These are phyloP conservation scores for Phenganax subtilis DNA, from an alignment of 92 coral and sea anemone species.

Conservation along the genomic window DNA sequence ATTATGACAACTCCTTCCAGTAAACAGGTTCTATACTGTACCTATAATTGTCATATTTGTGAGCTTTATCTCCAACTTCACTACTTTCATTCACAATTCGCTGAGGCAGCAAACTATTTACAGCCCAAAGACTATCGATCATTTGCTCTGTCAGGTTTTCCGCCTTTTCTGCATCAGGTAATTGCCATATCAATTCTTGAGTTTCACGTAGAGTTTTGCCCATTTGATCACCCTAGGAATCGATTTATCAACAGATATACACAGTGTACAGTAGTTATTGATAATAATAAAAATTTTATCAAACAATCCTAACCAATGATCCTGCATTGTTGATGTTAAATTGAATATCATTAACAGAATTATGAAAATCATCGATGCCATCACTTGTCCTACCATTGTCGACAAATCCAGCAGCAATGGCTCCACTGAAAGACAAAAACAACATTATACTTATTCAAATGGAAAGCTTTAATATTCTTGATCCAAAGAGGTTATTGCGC, in stretches of 20 bases:
- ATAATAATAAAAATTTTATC: background rate
- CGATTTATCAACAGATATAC: background rate
- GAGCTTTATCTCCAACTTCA: slow-evolving; percentile 23
- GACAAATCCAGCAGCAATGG: slow-evolving; percentile 9
- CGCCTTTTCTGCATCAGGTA: background rate
- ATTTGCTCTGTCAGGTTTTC: background rate
- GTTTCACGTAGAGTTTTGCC: background rate
- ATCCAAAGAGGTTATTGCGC: no score
- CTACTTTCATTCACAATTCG: background rate
- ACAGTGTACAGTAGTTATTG: background rate
- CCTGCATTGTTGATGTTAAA: background rate
- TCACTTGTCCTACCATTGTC: slow-evolving; percentile 16
- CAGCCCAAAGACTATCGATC: background rate
- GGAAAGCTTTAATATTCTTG: background rate
- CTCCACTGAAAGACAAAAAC: slow-evolving; percentile 10
- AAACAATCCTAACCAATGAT: background rate
- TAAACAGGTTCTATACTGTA: background rate
- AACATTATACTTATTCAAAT: background rate
- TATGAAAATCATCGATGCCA: slow-evolving; percentile 32
- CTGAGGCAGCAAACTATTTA: slow-evolving; percentile 10
- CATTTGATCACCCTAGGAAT: background rate
- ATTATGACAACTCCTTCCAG: no score
- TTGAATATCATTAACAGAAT: slow-evolving; percentile 19
- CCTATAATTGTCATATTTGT: slow-evolving; percentile 35
- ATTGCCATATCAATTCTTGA: background rate